A percentile compares a stretch with the other conserved stretches of the same genome.
phyloP scores from a whole-genome alignment of 2,888 invertebrate genomes.

The Panopea generosa region DNA sequence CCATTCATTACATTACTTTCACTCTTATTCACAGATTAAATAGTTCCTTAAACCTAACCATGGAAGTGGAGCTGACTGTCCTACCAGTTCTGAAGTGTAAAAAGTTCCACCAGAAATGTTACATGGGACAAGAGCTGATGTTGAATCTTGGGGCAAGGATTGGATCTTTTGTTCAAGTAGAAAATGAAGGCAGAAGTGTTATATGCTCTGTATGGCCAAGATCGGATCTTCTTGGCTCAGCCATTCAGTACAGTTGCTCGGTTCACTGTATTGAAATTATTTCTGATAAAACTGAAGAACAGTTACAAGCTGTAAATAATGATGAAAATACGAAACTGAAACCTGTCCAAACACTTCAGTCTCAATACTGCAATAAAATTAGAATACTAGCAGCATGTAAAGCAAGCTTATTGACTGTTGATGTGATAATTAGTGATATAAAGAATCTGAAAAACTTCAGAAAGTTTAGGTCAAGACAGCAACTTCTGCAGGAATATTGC shows the following conservation, averaged over 20 bases:
- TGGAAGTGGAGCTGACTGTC: conserved; percentile 4
- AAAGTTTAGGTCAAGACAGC: conserved; percentile 6
- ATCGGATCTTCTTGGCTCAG: neutral
- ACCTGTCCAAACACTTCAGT: neutral
- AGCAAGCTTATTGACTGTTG: conserved; percentile 4
- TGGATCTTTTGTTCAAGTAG: conserved; percentile 57
- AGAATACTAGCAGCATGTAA: neutral
- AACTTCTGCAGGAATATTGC: conserved; percentile 54
- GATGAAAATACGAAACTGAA: neutral
- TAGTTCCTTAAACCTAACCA: too few relatives aligned
- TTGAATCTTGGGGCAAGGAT: conserved; percentile 30
- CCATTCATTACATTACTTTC: too few relatives aligned
- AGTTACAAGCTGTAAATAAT: too few relatives aligned
- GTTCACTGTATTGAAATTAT: neutral
- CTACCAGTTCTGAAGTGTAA: neutral
- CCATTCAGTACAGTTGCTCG: neutral
- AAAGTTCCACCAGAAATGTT: conserved; percentile 65
- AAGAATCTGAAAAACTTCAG: conserved; percentile 44
- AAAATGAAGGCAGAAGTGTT: conserved; percentile 4
- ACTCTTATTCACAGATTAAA: too few relatives aligned
- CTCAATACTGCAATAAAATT: conserved; percentile 3
- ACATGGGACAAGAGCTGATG: conserved; percentile 48
- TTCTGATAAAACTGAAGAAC: too few relatives aligned
- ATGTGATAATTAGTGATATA: conserved; percentile 55
- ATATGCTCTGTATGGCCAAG: conserved; percentile 68